These are phyloP conservation scores for Rhinichthys klamathensis DNA, from an alignment of 2,113 vertebrate genomes.

Conservation along the genomic window DNA sequence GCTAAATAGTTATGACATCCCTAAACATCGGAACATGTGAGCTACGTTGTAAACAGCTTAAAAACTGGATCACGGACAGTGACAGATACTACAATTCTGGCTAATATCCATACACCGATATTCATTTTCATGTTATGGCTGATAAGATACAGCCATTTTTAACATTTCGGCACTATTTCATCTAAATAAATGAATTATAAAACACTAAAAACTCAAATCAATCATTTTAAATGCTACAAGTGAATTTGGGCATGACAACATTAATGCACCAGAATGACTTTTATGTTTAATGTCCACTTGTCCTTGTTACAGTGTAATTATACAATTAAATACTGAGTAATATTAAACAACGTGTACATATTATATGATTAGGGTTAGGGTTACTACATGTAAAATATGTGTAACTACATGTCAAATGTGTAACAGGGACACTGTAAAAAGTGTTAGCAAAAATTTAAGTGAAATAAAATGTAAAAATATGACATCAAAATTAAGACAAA, in stretches of 20 bases:
- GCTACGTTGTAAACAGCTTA: neutral
- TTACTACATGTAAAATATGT: no score
- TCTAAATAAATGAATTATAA: neutral
- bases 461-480: neutral
- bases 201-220: neutral
- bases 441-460: no score
- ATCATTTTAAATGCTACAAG: neutral
- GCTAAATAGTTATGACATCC: neutral
- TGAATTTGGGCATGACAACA: neutral
- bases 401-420: no score
- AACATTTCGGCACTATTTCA: neutral
- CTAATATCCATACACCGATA: neutral
- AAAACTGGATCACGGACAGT: neutral
- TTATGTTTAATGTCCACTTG: no score
- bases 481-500: neutral
- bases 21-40: neutral
- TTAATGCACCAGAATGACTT: neutral
- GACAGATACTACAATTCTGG: neutral
- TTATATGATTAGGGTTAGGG: no score
- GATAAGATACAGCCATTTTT: neutral
- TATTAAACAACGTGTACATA: no score
- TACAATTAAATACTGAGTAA: no score
- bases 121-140: neutral
- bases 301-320: no score
- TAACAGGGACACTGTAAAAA: no score